These are phyloP conservation scores for Tetragnatha montana DNA, from an alignment of 2,888 invertebrate genomes.

Conservation along the genomic window DNA sequence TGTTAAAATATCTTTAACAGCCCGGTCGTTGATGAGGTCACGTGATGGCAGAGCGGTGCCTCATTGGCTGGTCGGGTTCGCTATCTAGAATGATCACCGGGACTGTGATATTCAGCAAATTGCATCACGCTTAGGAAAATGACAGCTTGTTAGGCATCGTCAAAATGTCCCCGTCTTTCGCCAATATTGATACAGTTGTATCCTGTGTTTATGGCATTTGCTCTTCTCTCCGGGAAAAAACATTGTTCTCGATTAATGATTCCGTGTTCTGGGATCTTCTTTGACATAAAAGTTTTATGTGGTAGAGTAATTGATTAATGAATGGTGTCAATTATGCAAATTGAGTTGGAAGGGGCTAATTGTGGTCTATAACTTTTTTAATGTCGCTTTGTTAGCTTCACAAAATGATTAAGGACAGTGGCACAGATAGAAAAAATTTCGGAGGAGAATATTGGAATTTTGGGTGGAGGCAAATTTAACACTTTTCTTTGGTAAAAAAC, in stretches of 20 bases:
- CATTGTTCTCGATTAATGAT: not conserved
- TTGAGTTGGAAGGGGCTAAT: no score
- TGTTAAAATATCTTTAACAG: constrained; percentile 55
- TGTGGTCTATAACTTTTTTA: no score
- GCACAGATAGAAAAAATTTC: no score
- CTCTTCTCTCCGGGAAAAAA: not conserved
- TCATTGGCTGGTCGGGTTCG: not conserved
- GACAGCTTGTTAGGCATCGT: not conserved
- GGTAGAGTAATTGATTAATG: no score
- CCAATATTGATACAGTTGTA: not conserved
- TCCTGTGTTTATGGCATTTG: not conserved
- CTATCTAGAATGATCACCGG: not conserved
- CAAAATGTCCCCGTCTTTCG: not conserved
- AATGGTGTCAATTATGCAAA: no score
- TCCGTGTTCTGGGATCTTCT: no score
- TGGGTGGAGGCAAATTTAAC: no score
- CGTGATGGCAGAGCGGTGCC: not conserved
- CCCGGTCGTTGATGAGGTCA: constrained; percentile 22
- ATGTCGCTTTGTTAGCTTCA: no score
- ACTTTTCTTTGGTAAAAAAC: no score
- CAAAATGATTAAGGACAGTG: no score
- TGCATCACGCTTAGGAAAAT: not conserved
- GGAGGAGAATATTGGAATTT: no score
- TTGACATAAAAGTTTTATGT: no score
- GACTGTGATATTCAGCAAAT: not conserved